Evolutionary conservation across 2,888 invertebrate species (phyloP).

Genomic region (Lasioglossum zephyrum): DNA sequence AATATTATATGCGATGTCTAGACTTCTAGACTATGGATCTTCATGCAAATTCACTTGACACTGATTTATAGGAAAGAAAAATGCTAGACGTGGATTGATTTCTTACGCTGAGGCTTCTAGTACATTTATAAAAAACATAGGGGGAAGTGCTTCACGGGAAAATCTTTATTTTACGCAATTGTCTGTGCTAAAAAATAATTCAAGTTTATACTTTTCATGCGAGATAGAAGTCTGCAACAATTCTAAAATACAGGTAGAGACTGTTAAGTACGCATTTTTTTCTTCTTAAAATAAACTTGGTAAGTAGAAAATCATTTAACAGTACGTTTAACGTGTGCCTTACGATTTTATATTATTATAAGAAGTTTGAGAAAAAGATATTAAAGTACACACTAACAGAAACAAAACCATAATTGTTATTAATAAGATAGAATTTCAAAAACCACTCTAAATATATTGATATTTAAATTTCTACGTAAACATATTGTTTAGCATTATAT

Average conservation of each 20-base stretch:
- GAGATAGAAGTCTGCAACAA: too few relatives aligned
- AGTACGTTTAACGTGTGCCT: not conserved
- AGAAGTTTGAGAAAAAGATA: too few relatives aligned
- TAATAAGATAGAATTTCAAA: too few relatives aligned
- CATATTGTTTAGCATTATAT: too few relatives aligned
- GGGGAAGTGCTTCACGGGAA: not conserved
- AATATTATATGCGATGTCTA: conserved; percentile 4
- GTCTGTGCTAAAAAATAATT: not conserved
- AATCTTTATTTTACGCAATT: not conserved
- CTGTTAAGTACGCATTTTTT: not conserved
- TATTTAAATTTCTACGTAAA: too few relatives aligned
- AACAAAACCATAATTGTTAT: too few relatives aligned
- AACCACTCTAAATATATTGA: too few relatives aligned
- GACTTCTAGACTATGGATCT: not conserved
- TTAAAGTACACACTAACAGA: too few relatives aligned
- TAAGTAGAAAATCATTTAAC: not conserved
- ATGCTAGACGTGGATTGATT: not conserved
- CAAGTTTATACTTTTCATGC: not conserved
- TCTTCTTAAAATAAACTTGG: not conserved
- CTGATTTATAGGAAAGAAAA: not conserved
- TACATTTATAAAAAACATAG: not conserved
- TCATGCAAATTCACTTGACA: not conserved
- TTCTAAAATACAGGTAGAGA: not conserved
- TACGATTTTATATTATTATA: too few relatives aligned
- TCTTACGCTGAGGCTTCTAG: not conserved